Evolutionary conservation across 2,113 vertebrate genomes (phyloP).

Genomic region (Odontesthes bonariensis): DNA sequence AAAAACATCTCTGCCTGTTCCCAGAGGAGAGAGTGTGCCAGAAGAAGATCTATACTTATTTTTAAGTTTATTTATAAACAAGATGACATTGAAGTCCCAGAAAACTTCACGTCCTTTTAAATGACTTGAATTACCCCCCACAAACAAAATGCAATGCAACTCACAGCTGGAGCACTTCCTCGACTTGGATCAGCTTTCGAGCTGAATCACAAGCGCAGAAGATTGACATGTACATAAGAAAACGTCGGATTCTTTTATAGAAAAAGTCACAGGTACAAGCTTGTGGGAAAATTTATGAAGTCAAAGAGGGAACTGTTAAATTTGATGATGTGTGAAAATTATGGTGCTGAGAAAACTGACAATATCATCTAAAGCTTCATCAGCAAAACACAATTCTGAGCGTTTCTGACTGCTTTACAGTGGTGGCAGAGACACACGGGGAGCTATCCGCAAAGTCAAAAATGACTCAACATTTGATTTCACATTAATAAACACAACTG

Average conservation of each 20-base stretch:
- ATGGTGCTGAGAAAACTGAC: too few species aligned
- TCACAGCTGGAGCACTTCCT: constrained; percentile 1
- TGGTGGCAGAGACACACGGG: not conserved
- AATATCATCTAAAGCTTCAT: not conserved
- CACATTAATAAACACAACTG: not conserved
- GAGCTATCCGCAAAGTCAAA: not conserved
- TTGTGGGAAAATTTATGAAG: not conserved
- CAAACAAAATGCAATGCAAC: not conserved
- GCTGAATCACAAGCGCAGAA: not conserved
- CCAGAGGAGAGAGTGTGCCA: not conserved
- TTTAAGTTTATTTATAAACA: constrained; percentile 7
- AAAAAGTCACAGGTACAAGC: not conserved
- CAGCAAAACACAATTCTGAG: not conserved
- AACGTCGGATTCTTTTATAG: too few species aligned
- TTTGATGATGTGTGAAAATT: too few species aligned
- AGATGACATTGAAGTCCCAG: not conserved
- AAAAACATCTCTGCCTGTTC: not conserved
- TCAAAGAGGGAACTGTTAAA: not conserved
- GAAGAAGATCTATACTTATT: not conserved
- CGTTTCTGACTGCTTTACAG: constrained; percentile 8
- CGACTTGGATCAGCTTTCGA: not conserved
- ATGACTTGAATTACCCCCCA: too few species aligned
- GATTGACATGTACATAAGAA: not conserved
- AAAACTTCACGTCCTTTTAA: constrained; percentile 3
- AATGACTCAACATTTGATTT: not conserved